phyloP scores from a whole-genome alignment of 2,888 invertebrate species.

The Seladonia tumulorum region DNA sequence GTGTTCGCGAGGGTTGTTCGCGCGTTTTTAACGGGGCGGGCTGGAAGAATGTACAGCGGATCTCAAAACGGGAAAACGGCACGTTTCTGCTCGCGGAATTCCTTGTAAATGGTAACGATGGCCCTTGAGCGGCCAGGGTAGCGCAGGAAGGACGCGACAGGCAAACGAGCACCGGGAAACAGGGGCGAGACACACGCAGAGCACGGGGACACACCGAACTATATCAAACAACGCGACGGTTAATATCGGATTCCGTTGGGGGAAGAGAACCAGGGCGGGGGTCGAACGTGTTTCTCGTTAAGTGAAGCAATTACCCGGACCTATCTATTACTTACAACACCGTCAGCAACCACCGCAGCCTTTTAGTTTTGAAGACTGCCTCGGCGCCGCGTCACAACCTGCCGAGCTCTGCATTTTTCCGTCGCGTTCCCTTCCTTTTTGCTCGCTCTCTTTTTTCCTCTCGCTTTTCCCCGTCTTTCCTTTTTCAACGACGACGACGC shows the following conservation, averaged over 20 bases:
- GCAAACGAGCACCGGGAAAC: slow-evolving; percentile 63
- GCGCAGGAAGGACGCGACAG: slow-evolving; percentile 34
- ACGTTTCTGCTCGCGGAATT: slow-evolving; percentile 51
- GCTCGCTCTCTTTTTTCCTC: neutral
- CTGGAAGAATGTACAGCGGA: slow-evolving; percentile 54
- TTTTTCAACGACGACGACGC: neutral
- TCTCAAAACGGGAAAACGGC: slow-evolving; percentile 47
- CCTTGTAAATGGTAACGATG: slow-evolving; percentile 60
- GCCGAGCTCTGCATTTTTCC: slow-evolving; percentile 61
- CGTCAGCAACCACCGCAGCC: slow-evolving; percentile 82
- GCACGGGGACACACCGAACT: slow-evolving; percentile 64
- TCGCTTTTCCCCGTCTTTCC: neutral
- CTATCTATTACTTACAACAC: slow-evolving; percentile 82
- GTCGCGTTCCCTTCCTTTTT: slow-evolving; percentile 3
- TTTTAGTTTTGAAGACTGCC: slow-evolving; percentile 80
- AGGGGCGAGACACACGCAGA: slow-evolving; percentile 64
- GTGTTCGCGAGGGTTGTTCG: neutral
- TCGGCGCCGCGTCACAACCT: slow-evolving; percentile 64
- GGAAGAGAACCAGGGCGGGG: slow-evolving; percentile 62
- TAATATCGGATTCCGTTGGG: slow-evolving; percentile 73
- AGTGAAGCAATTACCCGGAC: slow-evolving; percentile 83
- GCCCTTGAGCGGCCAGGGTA: slow-evolving; percentile 54
- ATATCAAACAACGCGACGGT: slow-evolving; percentile 77
- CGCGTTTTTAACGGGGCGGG: neutral
- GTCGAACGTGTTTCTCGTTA: slow-evolving; percentile 83